These are phyloP conservation scores for Plectus sambesii DNA, from an alignment of 1,140 invertebrate genomes.

Conservation along the genomic window DNA sequence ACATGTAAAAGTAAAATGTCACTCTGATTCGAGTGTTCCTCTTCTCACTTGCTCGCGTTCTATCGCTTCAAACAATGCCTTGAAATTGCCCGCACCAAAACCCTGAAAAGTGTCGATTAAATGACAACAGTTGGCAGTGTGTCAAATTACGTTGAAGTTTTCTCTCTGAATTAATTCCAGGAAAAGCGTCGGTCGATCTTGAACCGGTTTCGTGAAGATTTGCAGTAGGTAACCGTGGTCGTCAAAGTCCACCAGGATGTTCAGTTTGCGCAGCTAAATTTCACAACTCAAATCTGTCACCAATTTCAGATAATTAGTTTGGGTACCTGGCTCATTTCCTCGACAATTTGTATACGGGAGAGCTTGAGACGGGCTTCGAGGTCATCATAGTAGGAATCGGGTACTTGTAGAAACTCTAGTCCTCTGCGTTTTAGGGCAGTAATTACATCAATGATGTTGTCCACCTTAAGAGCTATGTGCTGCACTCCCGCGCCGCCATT, in stretches of 20 bases:
- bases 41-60: constrained; percentile 68
- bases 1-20: no score
- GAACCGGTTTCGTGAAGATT: constrained; percentile 95
- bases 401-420: constrained; percentile 76
- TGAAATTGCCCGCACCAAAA: constrained; percentile 98
- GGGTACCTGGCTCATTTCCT: constrained; percentile 60
- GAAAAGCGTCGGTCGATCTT: constrained; percentile 91
- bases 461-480: constrained; percentile 86
- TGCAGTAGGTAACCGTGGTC: constrained; percentile 93
- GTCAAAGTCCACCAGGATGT: constrained; percentile 92
- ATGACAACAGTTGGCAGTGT: not conserved
- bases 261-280: constrained; percentile 61
- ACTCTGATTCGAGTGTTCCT: no score
- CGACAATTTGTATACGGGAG: constrained; percentile 67
- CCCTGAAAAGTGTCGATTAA: constrained; percentile 57
- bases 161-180: constrained; percentile 90
- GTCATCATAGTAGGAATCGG: constrained; percentile 75
- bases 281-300: constrained; percentile 11
- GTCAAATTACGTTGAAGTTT: constrained; percentile 53
- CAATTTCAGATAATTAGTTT: constrained; percentile 1
- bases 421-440: constrained; percentile 66
- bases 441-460: constrained; percentile 73
- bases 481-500: constrained; percentile 93
- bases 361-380: constrained; percentile 63
- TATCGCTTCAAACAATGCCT: constrained; percentile 92